These are phyloP conservation scores for Brenthis ino DNA, from an alignment of 2,888 invertebrate species.

Conservation along the genomic window DNA sequence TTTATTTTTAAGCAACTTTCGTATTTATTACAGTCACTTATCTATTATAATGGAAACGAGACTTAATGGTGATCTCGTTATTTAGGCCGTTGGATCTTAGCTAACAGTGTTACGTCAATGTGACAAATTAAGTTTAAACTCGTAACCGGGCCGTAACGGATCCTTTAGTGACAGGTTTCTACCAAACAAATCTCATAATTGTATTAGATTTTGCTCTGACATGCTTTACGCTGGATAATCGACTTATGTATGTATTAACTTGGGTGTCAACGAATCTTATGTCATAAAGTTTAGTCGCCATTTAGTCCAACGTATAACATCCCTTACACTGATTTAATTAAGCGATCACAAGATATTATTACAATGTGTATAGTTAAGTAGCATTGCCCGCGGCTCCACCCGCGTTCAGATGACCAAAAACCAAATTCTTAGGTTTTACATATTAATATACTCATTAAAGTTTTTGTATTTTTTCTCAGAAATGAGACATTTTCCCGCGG, in stretches of 20 bases:
- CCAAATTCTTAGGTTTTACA: too few species aligned
- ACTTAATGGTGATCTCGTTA: slow-evolving; percentile 59
- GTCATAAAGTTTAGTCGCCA: not conserved
- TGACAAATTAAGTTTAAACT: slow-evolving; percentile 67
- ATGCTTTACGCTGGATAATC: slow-evolving; percentile 15
- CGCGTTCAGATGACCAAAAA: too few species aligned
- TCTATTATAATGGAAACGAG: slow-evolving; percentile 21
- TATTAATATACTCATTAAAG: too few species aligned
- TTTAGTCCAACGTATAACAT: not conserved
- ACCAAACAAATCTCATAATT: slow-evolving; percentile 32
- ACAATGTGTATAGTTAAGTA: too few species aligned
- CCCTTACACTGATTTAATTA: too few species aligned
- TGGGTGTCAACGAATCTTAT: not conserved
- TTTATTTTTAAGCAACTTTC: too few species aligned
- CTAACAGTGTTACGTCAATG: slow-evolving; percentile 56
- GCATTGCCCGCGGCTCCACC: too few species aligned
- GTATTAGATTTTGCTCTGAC: slow-evolving; percentile 29
- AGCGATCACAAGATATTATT: too few species aligned
- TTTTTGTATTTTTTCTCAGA: too few species aligned
- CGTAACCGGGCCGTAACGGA: slow-evolving; percentile 43
- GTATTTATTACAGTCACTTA: not conserved
- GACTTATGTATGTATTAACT: slow-evolving; percentile 13
- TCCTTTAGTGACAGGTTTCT: slow-evolving; percentile 35
- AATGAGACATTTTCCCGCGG: too few species aligned
- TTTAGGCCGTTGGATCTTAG: slow-evolving; percentile 45